Base-by-base conservation (phyloP, 2,797 vertebrate genomes). In the Gorsachius magnificus region DNA sequence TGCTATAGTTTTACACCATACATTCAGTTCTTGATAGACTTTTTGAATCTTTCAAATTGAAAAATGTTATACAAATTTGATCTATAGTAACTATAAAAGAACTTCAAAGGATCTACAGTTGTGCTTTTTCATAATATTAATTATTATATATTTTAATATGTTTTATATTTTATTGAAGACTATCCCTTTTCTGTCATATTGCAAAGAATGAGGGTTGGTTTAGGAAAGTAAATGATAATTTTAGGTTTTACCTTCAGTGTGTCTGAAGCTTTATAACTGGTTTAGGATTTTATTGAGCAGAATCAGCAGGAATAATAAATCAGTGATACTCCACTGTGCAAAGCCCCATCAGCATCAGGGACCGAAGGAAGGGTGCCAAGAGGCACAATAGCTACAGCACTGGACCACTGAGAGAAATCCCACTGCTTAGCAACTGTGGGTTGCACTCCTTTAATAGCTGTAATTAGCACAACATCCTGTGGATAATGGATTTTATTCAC, bases 401-500 rank as follows among this genome's bases (percentile, higher is more conserved):
- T 41, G 74, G 29, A 66, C 83, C 54, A 21, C 14, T 45, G 74
- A 88, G 70, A 88, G 63, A 87, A 90, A 84, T 63, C 43, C 16
- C n/a, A 45, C 53, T 69, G 46, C 50, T 84, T 50, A 90, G 14
- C 35, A 74, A 13, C 45, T 51, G 43, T 83, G 38, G 63, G 29
- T 31, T 87, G 69, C 53, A 61, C 36, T 53, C 14, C 13, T 71
- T 51, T 74, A 93, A 85, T n/a, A 78, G 31, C 68, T 66, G 65
- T 69, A 83, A 91, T 91, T 91, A 83, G 53, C 76, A 92, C 75
- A 87, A 18, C 46, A 20, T 71, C 84, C 53, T 80, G n/a, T n/a
- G 69, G 76, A 83, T 85, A 83, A 75, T 35, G 61, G 61, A 72
- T 86, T 94, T 91, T 83, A 81, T 57, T 96, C 87, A 68, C 89